These are phyloP conservation scores for Theodoxus fluviatilis DNA, from an alignment of 2,888 invertebrate genomes.

Conservation along the genomic window DNA sequence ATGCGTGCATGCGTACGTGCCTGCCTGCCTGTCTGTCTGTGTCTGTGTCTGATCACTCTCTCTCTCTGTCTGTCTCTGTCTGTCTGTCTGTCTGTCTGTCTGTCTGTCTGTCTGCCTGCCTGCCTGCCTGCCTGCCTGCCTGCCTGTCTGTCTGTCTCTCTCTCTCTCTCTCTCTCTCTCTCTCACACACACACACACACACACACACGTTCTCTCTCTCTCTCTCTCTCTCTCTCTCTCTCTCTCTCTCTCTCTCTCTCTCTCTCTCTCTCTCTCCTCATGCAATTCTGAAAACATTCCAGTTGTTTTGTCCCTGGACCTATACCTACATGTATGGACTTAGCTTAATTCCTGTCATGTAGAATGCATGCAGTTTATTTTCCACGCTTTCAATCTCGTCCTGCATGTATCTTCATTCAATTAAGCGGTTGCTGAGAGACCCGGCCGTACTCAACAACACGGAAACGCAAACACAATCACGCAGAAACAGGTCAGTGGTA, in stretches of 20 bases:
- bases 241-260: neutral
- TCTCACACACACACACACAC: neutral
- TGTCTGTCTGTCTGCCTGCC: neutral
- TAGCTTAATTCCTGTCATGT: no score
- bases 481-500: no score
- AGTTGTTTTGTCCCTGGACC: no score
- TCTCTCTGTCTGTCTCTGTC: neutral
- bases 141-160: conserved; percentile 11
- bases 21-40: neutral
- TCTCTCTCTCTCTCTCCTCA: neutral
- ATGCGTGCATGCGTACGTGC: no score
- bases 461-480: no score
- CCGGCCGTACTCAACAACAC: no score
- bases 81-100: neutral
- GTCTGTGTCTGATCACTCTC: conserved; percentile 1
- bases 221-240: conserved; percentile 1
- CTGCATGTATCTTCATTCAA: no score
- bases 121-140: neutral
- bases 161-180: neutral
- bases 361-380: no score
- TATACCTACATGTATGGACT: no score
- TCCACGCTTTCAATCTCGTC: no score
- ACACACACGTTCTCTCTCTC: neutral
- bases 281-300: no score
- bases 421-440: no score